phyloP scores from a whole-genome alignment of 2,113 vertebrate genomes.

The Oncorhynchus keta region DNA sequence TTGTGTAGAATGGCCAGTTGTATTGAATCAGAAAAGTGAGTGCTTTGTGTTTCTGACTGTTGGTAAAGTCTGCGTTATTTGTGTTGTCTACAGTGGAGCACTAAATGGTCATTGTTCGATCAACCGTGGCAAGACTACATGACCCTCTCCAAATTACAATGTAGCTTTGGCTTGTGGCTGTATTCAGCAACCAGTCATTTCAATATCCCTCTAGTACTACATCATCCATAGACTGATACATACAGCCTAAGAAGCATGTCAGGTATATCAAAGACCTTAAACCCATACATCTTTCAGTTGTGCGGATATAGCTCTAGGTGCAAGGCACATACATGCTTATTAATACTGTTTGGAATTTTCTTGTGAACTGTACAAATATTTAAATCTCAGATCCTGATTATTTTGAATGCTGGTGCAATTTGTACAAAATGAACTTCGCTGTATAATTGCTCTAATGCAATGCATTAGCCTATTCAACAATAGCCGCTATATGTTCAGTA shows the following conservation, averaged over 20 bases:
- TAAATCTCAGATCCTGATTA: conserved; percentile 47
- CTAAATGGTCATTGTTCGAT: conserved; percentile 13
- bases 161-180: conserved; percentile 27
- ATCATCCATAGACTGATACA: conserved; percentile 37
- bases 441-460: conserved; percentile 35
- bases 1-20: background rate
- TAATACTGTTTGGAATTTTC: conserved; percentile 21
- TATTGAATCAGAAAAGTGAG: conserved; percentile 11
- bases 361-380: conserved; percentile 75
- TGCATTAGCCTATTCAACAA: background rate
- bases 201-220: conserved; percentile 20
- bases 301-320: conserved; percentile 28
- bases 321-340: conserved; percentile 22
- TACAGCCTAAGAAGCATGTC: background rate
- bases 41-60: background rate
- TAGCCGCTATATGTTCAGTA: conserved; percentile 36
- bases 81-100: conserved; percentile 44
- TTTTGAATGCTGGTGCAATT: background rate
- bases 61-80: conserved; percentile 13
- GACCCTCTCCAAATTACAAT: conserved; percentile 30
- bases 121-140: conserved; percentile 39
- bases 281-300: background rate
- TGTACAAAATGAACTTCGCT: background rate
- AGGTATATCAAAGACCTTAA: background rate
- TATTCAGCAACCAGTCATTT: conserved; percentile 39